A percentile compares a stretch with the other conserved stretches of the same genome.
Evolutionary conservation across 92 coral and sea anemone species (phyloP).

Genomic region (Umimayanthus chanpuru): DNA sequence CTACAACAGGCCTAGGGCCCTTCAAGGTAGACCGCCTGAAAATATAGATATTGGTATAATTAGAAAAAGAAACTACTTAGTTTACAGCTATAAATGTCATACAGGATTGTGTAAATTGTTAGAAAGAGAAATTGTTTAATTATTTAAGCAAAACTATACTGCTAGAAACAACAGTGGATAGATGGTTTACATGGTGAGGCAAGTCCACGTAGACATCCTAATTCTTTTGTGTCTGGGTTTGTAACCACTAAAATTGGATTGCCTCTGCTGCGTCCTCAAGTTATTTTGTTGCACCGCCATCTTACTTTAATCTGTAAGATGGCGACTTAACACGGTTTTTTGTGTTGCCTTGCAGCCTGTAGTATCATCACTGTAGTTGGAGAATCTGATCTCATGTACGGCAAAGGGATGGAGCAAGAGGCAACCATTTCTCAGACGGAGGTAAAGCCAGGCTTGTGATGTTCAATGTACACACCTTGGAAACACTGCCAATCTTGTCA

Average conservation of each 20-base stretch:
- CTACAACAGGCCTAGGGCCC: too few species aligned
- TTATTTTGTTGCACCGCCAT: neutral
- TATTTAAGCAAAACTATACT: too few species aligned
- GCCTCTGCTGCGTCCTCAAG: neutral
- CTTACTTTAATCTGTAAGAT: neutral
- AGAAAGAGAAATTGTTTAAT: too few species aligned
- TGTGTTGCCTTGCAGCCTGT: slow-evolving; percentile 58
- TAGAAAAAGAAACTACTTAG: too few species aligned
- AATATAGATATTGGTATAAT: too few species aligned
- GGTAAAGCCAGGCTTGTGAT: slow-evolving; percentile 41
- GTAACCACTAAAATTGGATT: neutral
- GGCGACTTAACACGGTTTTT: neutral
- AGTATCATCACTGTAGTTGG: slow-evolving; percentile 70
- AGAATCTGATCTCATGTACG: slow-evolving; percentile 59
- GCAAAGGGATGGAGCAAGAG: slow-evolving; percentile 50
- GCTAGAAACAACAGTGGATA: too few species aligned
- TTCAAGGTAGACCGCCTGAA: too few species aligned
- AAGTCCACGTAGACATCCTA: neutral
- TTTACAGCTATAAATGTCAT: too few species aligned
- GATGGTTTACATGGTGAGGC: too few species aligned
- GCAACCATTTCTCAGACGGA: neutral
- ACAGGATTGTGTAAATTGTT: too few species aligned
- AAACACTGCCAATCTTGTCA: too few species aligned
- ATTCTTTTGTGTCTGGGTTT: neutral
- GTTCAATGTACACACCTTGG: neutral